These are phyloP conservation scores for Clanis bilineata DNA, from an alignment of 2,888 invertebrate genomes.

Conservation along the genomic window DNA sequence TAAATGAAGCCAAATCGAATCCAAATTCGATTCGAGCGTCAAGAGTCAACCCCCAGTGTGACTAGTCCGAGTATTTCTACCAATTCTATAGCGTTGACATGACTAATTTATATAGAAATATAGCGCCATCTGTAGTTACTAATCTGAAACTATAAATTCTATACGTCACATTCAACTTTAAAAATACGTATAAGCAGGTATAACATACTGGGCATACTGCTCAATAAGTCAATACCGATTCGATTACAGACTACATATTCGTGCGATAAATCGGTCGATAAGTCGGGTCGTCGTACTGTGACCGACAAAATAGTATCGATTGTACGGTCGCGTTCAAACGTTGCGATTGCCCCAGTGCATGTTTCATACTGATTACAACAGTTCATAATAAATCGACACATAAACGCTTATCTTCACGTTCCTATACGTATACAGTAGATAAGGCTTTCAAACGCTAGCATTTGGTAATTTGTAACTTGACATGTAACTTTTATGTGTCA, in stretches of 20 bases:
- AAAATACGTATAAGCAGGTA: too few relatives aligned
- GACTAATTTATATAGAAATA: too few relatives aligned
- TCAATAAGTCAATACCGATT: too few relatives aligned
- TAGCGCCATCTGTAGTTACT: too few relatives aligned
- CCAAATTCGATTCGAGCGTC: too few relatives aligned
- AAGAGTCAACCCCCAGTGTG: too few relatives aligned
- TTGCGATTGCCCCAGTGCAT: slow-evolving; percentile 12
- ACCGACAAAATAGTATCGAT: neutral
- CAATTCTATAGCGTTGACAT: too few relatives aligned
- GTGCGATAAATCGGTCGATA: neutral
- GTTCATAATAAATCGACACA: neutral
- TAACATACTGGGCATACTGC: too few relatives aligned
- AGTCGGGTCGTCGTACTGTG: neutral
- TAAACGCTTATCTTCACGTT: neutral
- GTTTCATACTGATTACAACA: slow-evolving; percentile 8
- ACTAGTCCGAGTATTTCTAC: too few relatives aligned
- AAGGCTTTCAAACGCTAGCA: neutral
- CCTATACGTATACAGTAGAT: neutral
- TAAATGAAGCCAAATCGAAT: too few relatives aligned
- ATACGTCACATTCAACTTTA: too few relatives aligned
- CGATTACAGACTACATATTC: neutral
- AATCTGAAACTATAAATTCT: too few relatives aligned
- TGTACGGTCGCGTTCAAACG: neutral
- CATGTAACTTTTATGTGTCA: neutral
- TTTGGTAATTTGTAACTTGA: neutral